A percentile compares a stretch with the other conserved stretches of the same genome.
Conservation (phyloP, 2,113 vertebrate species). For the Pleuronectes platessa region DNA sequence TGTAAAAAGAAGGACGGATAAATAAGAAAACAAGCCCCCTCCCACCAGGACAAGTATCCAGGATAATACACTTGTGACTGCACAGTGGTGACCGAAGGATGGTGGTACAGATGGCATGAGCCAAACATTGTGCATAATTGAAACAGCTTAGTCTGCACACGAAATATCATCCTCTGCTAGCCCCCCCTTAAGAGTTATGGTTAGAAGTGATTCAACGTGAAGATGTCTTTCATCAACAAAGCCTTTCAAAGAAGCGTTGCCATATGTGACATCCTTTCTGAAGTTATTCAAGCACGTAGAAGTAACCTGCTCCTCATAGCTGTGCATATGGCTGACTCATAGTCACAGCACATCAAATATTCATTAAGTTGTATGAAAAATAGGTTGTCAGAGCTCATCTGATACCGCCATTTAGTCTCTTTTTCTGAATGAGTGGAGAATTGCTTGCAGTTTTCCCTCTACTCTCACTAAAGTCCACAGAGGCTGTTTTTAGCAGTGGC, state of each 20-base stretch:
- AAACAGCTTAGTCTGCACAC: too few relatives aligned
- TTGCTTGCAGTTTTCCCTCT: constrained; percentile 28
- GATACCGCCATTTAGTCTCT: constrained; percentile 64
- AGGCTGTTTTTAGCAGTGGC: constrained; percentile 25
- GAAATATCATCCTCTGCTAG: background rate
- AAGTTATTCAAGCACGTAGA: constrained; percentile 51
- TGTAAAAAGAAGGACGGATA: too few relatives aligned
- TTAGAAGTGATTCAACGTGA: background rate
- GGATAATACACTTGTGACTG: background rate
- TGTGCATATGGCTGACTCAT: constrained; percentile 54
- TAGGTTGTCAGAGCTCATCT: constrained; percentile 54
- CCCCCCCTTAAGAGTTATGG: constrained; percentile 20
- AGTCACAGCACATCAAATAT: constrained; percentile 67
- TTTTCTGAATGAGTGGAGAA: constrained; percentile 48
- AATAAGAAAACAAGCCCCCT: too few relatives aligned
- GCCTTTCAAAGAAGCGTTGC: constrained; percentile 27
- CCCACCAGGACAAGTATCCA: background rate
- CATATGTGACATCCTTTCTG: constrained; percentile 39
- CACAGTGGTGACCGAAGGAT: background rate
- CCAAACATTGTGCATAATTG: too few relatives aligned
- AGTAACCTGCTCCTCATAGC: constrained; percentile 38
- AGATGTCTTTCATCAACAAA: constrained; percentile 38
- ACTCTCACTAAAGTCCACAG: constrained; percentile 27
- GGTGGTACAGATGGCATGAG: too few relatives aligned
- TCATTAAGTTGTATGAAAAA: constrained; percentile 68